Conservation (phyloP, 2,888 invertebrate genomes). For the Troglohyphantes excavatus region DNA sequence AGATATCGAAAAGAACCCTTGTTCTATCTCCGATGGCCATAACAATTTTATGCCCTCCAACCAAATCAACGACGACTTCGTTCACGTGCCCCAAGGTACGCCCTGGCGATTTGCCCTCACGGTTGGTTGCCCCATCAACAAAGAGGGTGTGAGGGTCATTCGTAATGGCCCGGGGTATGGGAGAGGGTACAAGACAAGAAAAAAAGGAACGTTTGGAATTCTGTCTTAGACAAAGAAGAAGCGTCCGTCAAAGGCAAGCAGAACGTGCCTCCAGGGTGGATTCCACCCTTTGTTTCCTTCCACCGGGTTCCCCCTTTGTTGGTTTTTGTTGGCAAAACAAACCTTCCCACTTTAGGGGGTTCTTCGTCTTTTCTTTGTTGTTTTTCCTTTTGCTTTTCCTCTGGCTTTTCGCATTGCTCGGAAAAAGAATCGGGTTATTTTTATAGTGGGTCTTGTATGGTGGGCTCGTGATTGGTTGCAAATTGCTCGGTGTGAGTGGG, state of each 20-base stretch:
- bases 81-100: conserved; percentile 14
- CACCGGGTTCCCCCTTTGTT: conserved; percentile 8
- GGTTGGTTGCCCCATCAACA: conserved; percentile 2
- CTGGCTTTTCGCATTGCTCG: no score
- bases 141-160: conserved; percentile 51
- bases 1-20: not conserved
- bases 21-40: not conserved
- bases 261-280: conserved; percentile 46
- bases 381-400: not conserved
- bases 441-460: conserved; percentile 1
- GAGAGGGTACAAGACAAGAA: not conserved
- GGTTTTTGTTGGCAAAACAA: conserved; percentile 62
- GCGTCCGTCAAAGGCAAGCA: conserved; percentile 33
- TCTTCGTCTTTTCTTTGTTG: not conserved
- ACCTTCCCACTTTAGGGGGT: conserved; percentile 25
- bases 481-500: conserved; percentile 10
- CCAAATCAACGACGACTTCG: conserved; percentile 8
- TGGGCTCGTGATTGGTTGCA: conserved; percentile 37
- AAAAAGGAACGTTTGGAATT: not conserved
- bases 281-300: conserved; percentile 45
- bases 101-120: not conserved
- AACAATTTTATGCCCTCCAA: not conserved
- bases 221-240: not conserved
- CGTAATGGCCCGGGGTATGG: conserved; percentile 35
- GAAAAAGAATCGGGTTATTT: conserved; percentile 27